phyloP scores from a whole-genome alignment of 2,888 invertebrate species.

The Dasysyrphus albostriatus region DNA sequence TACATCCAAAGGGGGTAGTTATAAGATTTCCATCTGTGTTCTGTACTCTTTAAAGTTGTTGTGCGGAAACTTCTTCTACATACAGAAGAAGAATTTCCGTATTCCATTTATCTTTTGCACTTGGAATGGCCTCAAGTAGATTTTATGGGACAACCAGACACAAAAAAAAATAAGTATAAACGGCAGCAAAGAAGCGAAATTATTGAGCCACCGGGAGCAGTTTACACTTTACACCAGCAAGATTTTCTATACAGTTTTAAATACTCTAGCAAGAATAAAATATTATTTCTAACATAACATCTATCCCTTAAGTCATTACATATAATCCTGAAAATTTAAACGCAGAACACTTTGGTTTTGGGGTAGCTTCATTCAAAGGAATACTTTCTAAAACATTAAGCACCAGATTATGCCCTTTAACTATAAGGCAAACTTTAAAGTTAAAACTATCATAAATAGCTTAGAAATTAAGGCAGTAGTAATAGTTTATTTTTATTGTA shows the following conservation, averaged over 20 bases:
- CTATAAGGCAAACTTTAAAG: not conserved
- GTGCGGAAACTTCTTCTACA: conserved; percentile 21
- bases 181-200: conserved; percentile 43
- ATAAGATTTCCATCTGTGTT: conserved; percentile 55
- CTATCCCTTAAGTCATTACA: conserved; percentile 50
- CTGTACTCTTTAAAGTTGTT: conserved; percentile 47
- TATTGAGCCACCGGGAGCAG: conserved; percentile 54
- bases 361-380: not conserved
- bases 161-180: conserved; percentile 7
- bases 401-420: not conserved
- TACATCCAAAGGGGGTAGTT: conserved; percentile 61
- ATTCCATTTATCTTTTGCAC: conserved; percentile 32
- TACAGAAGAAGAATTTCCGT: conserved; percentile 36
- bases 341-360: not conserved
- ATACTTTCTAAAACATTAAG: not conserved
- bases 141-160: conserved; percentile 48
- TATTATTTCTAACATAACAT: conserved; percentile 42
- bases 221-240: conserved; percentile 49
- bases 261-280: conserved; percentile 33
- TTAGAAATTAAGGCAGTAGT: not conserved
- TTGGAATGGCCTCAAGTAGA: conserved; percentile 41
- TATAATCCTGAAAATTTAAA: conserved; percentile 3
- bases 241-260: conserved; percentile 46
- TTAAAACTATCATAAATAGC: not conserved
- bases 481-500: not conserved